Base-by-base conservation (phyloP, 2,797 vertebrate genomes). In the Yasuhikotakia modesta region DNA sequence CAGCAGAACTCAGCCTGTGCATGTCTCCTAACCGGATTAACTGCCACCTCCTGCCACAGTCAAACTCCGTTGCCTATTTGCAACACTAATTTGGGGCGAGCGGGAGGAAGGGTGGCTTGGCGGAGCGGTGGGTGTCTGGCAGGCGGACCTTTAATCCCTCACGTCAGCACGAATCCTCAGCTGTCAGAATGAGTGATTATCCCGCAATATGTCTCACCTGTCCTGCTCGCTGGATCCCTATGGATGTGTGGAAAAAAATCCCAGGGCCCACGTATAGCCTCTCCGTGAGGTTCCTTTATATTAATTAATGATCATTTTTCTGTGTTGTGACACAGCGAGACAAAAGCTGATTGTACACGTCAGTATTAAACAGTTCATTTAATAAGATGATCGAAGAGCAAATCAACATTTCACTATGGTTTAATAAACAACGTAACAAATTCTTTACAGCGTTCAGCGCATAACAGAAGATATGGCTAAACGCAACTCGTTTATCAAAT, bases 11-110 rank as follows among this genome's bases (percentile, higher is more conserved):
- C 76, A 65, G 84, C 66, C 68, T 73, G 61, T 84, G 81, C 68
- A 60, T 79, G 82, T 81, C 79, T 82, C 24, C 79, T 82, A 88
- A 86, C 81, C 61, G 73, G 77, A 86, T 86, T 86, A 88, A 68
- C 61, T 53, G 79, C 70, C 52, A 73, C 68, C 65, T 61, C 82
- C 72, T 68, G 19, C 76, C 57, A 6, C 16, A 70, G 39, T 58
- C 68, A 70, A 73, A 50, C 45, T 70, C 45, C 16, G n/a, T 58
- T 67, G 24, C n/a, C 72, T n/a, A 73, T 74, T 82, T 79, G 80
- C 78, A 76, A 82, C 80, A 63, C 80, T 81, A 72, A 84, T 82
- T 81, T 70, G 71, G 76, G 68, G 63, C 67, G 45, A 60, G 45
- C 74, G 52, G 53, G n/a, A 71, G 35, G 78, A 61, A 43, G 74